Percentiles rank a stretch among this genome's conserved stretches.
Evolutionary conservation across 2,797 vertebrate species (phyloP).

Genomic region (Myioborus miniatus): DNA sequence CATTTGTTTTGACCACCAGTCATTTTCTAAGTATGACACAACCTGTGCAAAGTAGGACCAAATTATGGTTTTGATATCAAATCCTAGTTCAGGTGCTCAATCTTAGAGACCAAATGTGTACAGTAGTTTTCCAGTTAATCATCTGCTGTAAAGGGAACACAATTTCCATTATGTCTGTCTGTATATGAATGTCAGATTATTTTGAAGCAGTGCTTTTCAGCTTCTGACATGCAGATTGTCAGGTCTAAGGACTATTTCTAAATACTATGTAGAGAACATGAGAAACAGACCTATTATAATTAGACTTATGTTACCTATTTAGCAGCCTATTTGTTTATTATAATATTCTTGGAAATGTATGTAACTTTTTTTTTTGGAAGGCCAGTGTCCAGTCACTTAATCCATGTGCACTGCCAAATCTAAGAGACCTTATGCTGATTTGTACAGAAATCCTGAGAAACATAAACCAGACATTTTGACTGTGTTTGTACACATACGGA

Average conservation of each 20-base stretch:
- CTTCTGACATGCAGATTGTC: neutral
- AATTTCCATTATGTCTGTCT: neutral
- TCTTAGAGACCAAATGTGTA: neutral
- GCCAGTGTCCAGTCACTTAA: neutral
- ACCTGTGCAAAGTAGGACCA: neutral
- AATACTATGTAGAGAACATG: neutral
- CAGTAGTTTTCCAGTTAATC: neutral
- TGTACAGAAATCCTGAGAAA: neutral
- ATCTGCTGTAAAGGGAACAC: neutral
- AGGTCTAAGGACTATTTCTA: neutral
- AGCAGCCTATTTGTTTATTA: neutral
- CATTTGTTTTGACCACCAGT: neutral
- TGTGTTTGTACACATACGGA: neutral
- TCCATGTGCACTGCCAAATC: neutral
- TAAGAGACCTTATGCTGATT: neutral
- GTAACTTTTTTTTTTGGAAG: neutral
- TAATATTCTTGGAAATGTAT: neutral
- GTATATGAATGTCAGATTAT: neutral
- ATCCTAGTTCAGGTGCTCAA: neutral
- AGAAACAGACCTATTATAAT: neutral
- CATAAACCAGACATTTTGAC: neutral
- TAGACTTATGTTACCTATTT: neutral
- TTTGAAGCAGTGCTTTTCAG: neutral
- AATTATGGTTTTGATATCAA: neutral
- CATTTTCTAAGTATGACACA: neutral